Evolutionary conservation across 2,888 invertebrate genomes (phyloP).

Genomic region (Chesias legatella): DNA sequence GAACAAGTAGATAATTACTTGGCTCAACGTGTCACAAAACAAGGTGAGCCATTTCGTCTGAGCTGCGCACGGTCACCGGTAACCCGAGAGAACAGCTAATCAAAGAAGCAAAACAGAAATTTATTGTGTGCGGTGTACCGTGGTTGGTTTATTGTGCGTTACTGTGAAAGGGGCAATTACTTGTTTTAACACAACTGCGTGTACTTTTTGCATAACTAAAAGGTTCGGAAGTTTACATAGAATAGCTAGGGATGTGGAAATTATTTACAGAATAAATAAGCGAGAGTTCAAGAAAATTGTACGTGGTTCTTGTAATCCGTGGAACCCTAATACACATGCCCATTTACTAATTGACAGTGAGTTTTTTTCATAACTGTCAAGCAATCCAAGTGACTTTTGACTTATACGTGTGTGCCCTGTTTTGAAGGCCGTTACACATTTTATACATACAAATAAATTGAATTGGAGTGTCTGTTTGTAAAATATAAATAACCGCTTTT

Average conservation of each 20-base stretch:
- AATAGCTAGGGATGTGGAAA: neutral
- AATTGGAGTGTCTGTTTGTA: no score
- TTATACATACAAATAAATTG: no score
- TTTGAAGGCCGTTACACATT: no score
- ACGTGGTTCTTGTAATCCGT: no score
- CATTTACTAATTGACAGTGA: no score
- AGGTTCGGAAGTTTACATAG: slow-evolving; percentile 2
- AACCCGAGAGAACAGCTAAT: slow-evolving; percentile 70
- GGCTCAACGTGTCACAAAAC: no score
- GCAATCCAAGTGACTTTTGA: no score
- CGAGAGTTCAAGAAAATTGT: slow-evolving; percentile 2
- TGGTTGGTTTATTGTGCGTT: slow-evolving; percentile 71
- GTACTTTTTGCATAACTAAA: slow-evolving; percentile 15
- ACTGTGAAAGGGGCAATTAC: slow-evolving; percentile 73
- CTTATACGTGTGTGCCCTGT: no score
- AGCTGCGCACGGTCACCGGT: slow-evolving; percentile 47
- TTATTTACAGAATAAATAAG: slow-evolving; percentile 7
- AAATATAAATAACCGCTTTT: no score
- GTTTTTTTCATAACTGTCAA: no score
- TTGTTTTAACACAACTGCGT: slow-evolving; percentile 35
- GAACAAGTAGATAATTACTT: no score
- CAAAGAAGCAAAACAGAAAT: slow-evolving; percentile 75
- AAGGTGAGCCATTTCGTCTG: neutral
- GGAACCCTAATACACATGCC: no score
- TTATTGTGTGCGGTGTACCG: slow-evolving; percentile 73